phyloP scores from a whole-genome alignment of 2,797 vertebrate genomes.

The Acrocephalus scirpaceus region DNA sequence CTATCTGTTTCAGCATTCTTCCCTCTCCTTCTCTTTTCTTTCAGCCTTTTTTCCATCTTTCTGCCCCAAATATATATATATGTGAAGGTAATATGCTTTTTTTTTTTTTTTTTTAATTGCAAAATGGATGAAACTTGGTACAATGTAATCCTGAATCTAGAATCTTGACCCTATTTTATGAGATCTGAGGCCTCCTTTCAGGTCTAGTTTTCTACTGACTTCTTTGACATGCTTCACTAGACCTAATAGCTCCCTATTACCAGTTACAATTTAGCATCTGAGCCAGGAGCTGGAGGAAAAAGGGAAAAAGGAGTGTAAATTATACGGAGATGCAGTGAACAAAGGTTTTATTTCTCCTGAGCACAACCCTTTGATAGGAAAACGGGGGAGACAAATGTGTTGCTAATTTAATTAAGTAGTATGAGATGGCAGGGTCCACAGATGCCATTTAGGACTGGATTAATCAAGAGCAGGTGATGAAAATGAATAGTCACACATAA shows the following conservation, averaged over 20 bases:
- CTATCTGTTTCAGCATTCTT: not conserved
- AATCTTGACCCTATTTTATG: conserved; percentile 65
- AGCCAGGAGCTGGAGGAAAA: conserved; percentile 77
- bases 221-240: conserved; percentile 75
- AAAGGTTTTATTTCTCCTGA: conserved; percentile 83
- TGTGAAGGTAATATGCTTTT: not conserved
- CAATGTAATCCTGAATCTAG: conserved; percentile 59
- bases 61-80: not conserved
- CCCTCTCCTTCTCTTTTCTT: not conserved
- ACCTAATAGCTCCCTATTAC: conserved; percentile 81
- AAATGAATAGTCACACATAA: conserved; percentile 82
- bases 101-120: not conserved
- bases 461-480: conserved; percentile 82
- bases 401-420: conserved; percentile 87
- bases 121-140: conserved; percentile 59
- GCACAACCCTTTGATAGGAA: conserved; percentile 81
- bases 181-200: conserved; percentile 48
- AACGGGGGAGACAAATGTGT: conserved; percentile 83
- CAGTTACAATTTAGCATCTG: conserved; percentile 78
- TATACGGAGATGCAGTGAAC: conserved; percentile 76
- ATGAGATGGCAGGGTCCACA: conserved; percentile 79
- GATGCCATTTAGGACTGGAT: conserved; percentile 78
- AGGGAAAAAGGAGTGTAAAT: conserved; percentile 74
- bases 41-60: not conserved
- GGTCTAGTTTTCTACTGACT: conserved; percentile 66